phyloP scores from a whole-genome alignment of 2,888 invertebrate species.

The Drosophila rellima region DNA sequence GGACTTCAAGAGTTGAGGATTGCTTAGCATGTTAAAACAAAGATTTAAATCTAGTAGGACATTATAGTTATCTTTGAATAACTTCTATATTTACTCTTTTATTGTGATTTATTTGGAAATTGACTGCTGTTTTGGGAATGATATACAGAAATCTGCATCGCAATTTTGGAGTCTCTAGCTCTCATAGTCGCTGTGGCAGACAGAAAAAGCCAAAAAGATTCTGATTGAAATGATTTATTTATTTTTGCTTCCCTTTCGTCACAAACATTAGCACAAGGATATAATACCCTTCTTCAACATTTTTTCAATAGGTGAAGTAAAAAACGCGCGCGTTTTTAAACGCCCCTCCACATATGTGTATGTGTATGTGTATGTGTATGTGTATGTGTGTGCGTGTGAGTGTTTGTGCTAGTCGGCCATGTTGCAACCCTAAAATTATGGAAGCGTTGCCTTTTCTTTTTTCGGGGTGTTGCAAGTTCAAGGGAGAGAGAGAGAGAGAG shows the following conservation, averaged over 20 bases:
- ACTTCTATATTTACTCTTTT: not conserved
- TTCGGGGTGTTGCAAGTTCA: slow-evolving; percentile 45
- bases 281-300: not conserved
- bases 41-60: too few species aligned
- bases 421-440: slow-evolving; percentile 67
- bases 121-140: too few species aligned
- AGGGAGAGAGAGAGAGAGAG: not conserved
- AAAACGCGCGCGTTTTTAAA: slow-evolving; percentile 74
- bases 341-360: slow-evolving; percentile 42
- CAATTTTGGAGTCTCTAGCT: too few species aligned
- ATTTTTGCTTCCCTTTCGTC: not conserved
- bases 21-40: too few species aligned
- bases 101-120: not conserved
- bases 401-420: slow-evolving; percentile 68
- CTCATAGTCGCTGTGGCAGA: too few species aligned
- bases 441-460: slow-evolving; percentile 18
- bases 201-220: too few species aligned
- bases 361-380: slow-evolving; percentile 7
- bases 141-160: too few species aligned
- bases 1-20: too few species aligned
- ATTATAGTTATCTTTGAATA: too few species aligned
- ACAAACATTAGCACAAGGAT: not conserved
- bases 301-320: not conserved
- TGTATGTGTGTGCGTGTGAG: slow-evolving; percentile 9
- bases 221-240: too few species aligned